Conservation (phyloP, 2,113 vertebrate species). For the Protobothrops mucrosquamatus region DNA sequence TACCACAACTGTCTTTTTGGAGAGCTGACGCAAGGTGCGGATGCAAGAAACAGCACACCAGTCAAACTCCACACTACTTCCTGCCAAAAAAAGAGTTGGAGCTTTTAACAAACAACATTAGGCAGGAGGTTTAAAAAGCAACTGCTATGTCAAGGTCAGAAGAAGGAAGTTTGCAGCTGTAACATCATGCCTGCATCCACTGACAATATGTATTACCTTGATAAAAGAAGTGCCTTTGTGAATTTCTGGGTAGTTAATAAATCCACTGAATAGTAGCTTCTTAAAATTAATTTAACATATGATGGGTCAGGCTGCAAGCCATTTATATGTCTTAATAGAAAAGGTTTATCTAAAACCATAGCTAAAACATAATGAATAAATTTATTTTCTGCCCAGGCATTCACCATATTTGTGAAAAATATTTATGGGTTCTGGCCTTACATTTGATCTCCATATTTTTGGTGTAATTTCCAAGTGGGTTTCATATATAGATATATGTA, state of each 20-base stretch:
- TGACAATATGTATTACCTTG: not conserved
- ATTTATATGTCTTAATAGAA: not conserved
- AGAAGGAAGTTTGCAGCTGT: conserved; percentile 16
- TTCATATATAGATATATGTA: not conserved
- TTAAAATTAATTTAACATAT: not conserved
- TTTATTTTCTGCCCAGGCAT: not conserved
- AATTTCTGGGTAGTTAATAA: not conserved
- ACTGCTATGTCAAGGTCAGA: conserved; percentile 4
- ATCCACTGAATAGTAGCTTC: not conserved
- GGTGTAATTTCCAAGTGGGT: not conserved
- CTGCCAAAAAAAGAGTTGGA: conserved; percentile 64
- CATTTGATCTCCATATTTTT: not conserved
- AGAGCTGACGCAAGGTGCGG: conserved; percentile 85
- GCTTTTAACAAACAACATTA: conserved; percentile 21
- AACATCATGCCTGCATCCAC: not conserved
- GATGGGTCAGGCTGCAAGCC: not conserved
- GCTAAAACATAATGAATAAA: not conserved
- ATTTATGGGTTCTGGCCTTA: not conserved
- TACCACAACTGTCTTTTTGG: conserved; percentile 86
- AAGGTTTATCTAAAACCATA: not conserved
- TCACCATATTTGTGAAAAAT: not conserved
- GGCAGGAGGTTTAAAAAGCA: not conserved
- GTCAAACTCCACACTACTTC: conserved; percentile 96
- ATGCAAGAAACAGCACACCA: conserved; percentile 97
- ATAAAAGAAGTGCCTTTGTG: not conserved